Base-by-base conservation (phyloP, 1,140 invertebrate genomes). In the Cotesia vestalis region DNA sequence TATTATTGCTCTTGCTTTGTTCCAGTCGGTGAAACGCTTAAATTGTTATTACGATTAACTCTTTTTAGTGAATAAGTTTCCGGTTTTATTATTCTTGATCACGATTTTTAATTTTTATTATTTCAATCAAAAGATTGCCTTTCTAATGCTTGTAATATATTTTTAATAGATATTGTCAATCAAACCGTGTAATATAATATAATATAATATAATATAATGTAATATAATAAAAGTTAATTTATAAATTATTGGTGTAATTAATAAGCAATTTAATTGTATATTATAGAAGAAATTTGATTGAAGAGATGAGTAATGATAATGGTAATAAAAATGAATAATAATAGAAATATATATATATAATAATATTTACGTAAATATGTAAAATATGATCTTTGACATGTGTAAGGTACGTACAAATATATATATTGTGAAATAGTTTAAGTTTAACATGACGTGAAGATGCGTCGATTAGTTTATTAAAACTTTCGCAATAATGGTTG, bases 381-480 rank as follows among this genome's bases (percentile, higher is more conserved):
- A 61, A 69, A 61, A 61, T 20, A 69, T 59, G 55, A 60, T 59
- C 68, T 51, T 17, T 63, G 60, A 71, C 69, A 63, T 60, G 8
- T 63, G 40, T 46, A 11, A 12, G 2, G 8, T 61, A 55, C 53
- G 53, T 62, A 51, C 40, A 46, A 5, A 40, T 8, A 40, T 40
- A 46, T 55, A 51, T 17, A 69, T 74, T 67, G 70, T 60, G 67
- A 76, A 74, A 78, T 71, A 80, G 40, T 46, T 46, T 46, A 46
- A 46, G 40, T 79, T 75, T 77, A 52, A 36, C 73, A 73, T 72
- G 78, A 78, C 74, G 73, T 64, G 75, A 74, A 77, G 75, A 78
- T 76, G 78, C 73, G 77, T 76, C 76, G 78, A 80, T 80, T 76
- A 78, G 77, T 81, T 80, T 79, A 80, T 80, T 80, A 78, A 81